Conservation (phyloP, 2,113 vertebrate species). For the Tychaedon coryphoeus region DNA sequence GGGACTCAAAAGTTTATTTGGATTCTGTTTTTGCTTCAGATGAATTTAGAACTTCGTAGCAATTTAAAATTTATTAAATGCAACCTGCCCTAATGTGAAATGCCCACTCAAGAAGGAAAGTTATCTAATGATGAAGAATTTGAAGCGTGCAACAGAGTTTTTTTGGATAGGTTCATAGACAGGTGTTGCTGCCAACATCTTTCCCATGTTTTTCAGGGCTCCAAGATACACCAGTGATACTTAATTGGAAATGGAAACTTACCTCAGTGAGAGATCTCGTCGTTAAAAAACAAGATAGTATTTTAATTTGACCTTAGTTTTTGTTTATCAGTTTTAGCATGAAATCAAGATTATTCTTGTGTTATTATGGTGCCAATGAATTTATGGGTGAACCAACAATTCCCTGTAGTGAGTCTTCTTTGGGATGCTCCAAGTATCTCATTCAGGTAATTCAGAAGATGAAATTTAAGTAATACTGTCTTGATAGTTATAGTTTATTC, state of each 20-base stretch:
- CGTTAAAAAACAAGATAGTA: not conserved
- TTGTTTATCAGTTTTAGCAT: not conserved
- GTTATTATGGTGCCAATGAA: not conserved
- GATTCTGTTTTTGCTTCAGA: not conserved
- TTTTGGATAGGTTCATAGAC: not conserved
- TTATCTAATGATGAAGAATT: fast-evolving
- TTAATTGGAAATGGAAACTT: not conserved
- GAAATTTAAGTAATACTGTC: not conserved
- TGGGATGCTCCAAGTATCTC: not conserved
- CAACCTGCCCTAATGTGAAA: not conserved
- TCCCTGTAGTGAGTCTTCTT: not conserved
- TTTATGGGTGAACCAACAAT: not conserved
- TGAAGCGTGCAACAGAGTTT: not conserved
- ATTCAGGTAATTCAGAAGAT: not conserved
- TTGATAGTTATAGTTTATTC: not conserved
- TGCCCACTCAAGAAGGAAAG: not conserved
- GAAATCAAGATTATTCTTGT: not conserved
- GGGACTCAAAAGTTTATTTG: not conserved
- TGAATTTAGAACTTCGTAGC: not conserved
- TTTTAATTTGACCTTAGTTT: not conserved
- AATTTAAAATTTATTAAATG: not conserved
- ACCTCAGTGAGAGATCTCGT: not conserved
- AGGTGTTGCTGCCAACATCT: not conserved
- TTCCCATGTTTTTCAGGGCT: not conserved
- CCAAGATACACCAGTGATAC: not conserved